Percentiles rank a stretch among this genome's conserved stretches.
Evolutionary conservation across 2,113 vertebrate genomes (phyloP).

Genomic region (Gadus macrocephalus): DNA sequence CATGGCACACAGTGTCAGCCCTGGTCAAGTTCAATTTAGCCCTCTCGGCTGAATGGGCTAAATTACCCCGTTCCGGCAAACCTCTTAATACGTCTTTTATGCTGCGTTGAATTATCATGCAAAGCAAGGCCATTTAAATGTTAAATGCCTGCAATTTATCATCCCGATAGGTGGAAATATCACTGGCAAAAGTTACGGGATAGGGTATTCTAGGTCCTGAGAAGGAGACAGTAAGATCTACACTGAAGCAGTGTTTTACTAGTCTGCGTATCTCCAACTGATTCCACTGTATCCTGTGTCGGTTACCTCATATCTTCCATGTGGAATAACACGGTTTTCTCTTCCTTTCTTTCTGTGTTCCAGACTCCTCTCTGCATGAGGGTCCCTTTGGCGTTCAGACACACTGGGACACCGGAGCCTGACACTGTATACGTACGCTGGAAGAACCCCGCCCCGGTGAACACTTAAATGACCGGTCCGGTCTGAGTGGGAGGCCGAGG

Average conservation of each 20-base stretch:
- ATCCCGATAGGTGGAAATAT: conserved; percentile 44
- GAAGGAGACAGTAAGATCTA: conserved; percentile 28
- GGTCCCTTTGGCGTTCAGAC: conserved; percentile 6
- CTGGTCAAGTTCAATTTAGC: conserved; percentile 27
- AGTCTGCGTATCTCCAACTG: neutral
- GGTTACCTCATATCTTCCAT: neutral
- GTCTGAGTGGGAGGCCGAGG: conserved; percentile 28
- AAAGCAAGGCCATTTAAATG: conserved; percentile 33
- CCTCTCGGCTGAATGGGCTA: conserved; percentile 9
- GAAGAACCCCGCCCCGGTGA: conserved; percentile 25
- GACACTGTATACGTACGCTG: conserved; percentile 31
- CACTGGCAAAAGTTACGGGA: conserved; percentile 48
- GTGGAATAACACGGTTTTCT: conserved; percentile 16
- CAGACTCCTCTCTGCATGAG: conserved; percentile 9
- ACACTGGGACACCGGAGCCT: neutral
- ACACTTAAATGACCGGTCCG: conserved; percentile 31
- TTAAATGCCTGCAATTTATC: conserved; percentile 29
- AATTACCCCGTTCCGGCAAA: neutral
- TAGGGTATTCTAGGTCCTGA: conserved; percentile 31
- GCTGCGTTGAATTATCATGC: conserved; percentile 4
- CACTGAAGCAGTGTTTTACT: neutral
- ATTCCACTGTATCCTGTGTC: neutral
- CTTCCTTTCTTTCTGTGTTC: conserved; percentile 13
- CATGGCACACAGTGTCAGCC: conserved; percentile 1
- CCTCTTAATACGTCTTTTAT: conserved; percentile 16